Evolutionary conservation across 1,140 invertebrate genomes (phyloP), one percentile per base, ranked within the genome.

Genomic region (Caligus rogercresseyi): DNA sequence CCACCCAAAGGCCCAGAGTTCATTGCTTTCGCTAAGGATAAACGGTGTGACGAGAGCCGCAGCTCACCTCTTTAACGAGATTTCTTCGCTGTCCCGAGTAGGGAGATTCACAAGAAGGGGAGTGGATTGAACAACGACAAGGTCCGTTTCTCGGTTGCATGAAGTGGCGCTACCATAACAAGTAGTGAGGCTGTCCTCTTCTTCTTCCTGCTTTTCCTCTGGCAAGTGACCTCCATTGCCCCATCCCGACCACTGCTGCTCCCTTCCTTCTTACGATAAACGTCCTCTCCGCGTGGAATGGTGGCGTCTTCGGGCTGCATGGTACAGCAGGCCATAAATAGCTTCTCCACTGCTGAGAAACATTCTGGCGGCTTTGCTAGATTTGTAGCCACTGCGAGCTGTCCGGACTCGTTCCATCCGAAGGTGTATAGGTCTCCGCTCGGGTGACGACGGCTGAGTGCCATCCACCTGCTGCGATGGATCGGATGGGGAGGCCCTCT

Each of bases 341-440:
- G 54, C 20, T 63, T 63, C 18, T 63, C 61, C 18, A 63, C 61
- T n/a, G 61, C 61, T 1, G 61, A 54, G 16, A 63, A 63, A 19
- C 61, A 63, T 26, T 63, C 61, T 1, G 61, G 43, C 24, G 61
- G 61, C 23, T 25, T 16, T 1, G 54, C 61, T 4, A 63, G 24
- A 25, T 63, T 63, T 1, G 61, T 69, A 14, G 71, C 69, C 1
- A 74, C 61, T 25, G 74, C 75, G 2, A 77, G 67, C 66, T 77
- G 75, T 14, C 75, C 75, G 68, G 70, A 71, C 66, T 75, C 74
- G 67, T 77, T 77, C 75, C 75, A 77, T 14, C 75, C 75, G 72
- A 74, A 77, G 21, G 71, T 68, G 65, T 76, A 77, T 0, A 76
- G 24, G 66, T 76, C 74, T 31, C 74, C 75, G 21, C 19, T 54